Conservation (phyloP, 2,888 invertebrate genomes). For the Erebia palarica region DNA sequence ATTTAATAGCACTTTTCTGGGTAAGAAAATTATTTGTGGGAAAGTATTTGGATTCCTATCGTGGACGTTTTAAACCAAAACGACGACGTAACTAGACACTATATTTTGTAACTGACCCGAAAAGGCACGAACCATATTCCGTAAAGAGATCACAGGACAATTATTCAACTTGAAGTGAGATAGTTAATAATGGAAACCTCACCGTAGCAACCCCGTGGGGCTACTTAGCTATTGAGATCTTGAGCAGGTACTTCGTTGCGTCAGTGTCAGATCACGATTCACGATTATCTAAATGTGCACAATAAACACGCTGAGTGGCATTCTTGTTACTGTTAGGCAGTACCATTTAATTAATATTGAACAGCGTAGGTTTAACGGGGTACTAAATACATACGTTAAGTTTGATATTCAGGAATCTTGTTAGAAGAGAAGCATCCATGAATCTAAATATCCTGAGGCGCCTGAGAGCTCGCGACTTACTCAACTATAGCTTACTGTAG, state of each 20-base stretch:
- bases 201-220: background rate
- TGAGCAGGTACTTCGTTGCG: background rate
- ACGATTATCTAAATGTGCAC: conserved; percentile 9
- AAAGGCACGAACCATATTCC: background rate
- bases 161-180: background rate
- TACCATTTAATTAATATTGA: conserved; percentile 6
- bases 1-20: no score
- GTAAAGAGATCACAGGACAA: no score
- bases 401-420: background rate
- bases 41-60: no score
- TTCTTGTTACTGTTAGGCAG: conserved; percentile 4
- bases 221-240: background rate
- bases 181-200: background rate
- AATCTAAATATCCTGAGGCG: no score
- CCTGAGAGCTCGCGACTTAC: no score
- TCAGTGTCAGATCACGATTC: conserved; percentile 3
- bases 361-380: conserved; percentile 1
- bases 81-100: background rate
- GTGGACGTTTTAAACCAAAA: no score
- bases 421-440: background rate
- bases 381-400: conserved; percentile 1
- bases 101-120: background rate
- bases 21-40: no score
- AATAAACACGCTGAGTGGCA: conserved; percentile 4
- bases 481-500: no score